Evolutionary conservation across 2,113 vertebrate species (phyloP).

Genomic region (Petromus typicus): DNA sequence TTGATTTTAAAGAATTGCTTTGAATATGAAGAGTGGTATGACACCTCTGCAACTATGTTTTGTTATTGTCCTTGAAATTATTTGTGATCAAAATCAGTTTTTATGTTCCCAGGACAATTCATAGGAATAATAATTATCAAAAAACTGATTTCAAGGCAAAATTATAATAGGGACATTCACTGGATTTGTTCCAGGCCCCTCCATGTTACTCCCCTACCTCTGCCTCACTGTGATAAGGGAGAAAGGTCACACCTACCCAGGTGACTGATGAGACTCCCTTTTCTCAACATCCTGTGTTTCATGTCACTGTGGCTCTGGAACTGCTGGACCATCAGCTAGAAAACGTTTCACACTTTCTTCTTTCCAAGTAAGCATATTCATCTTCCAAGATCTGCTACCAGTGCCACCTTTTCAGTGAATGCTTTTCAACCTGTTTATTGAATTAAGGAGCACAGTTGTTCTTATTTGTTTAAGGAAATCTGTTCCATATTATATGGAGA

Average conservation of each 20-base stretch:
- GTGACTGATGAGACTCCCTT: too few species aligned
- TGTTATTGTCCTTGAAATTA: constrained; percentile 29
- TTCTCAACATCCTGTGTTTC: not conserved
- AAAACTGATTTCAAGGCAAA: not conserved
- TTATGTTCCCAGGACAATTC: not conserved
- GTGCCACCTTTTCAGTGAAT: not conserved
- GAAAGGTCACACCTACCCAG: not conserved
- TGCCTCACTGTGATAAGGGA: not conserved
- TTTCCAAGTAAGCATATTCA: not conserved
- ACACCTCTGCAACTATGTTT: not conserved
- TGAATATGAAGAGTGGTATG: constrained; percentile 6
- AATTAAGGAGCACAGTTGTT: not conserved
- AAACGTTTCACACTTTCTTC: not conserved
- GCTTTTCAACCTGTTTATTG: not conserved
- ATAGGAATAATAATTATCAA: constrained; percentile 9
- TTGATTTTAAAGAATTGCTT: not conserved
- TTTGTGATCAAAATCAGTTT: too few species aligned
- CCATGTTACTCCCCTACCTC: not conserved
- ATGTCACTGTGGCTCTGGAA: not conserved
- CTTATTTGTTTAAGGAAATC: not conserved
- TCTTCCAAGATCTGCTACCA: not conserved
- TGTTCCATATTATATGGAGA: not conserved
- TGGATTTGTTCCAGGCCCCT: not conserved
- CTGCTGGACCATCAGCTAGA: not conserved
- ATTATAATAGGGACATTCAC: not conserved